These are phyloP conservation scores for Columbina picui DNA, from an alignment of 2,113 vertebrate genomes.

Conservation along the genomic window DNA sequence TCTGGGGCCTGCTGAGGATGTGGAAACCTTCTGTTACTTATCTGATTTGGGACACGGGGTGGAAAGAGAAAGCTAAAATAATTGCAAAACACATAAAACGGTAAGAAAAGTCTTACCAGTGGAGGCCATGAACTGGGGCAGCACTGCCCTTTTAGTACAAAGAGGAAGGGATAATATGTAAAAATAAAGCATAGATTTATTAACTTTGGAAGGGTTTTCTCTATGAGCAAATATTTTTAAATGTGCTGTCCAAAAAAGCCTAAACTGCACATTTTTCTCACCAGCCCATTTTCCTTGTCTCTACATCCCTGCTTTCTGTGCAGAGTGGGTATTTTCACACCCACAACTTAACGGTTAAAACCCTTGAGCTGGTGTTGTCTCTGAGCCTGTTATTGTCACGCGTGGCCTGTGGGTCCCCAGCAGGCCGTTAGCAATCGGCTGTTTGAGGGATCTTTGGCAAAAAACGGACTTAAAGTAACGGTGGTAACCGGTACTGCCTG, in stretches of 20 bases:
- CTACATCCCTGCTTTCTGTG: too few relatives aligned
- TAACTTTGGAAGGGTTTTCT: background rate
- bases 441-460: background rate
- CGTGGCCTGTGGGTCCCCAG: background rate
- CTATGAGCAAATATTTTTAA: background rate
- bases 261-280: background rate
- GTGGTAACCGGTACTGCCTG: fast-evolving
- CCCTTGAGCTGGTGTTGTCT: background rate
- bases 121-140: background rate
- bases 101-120: background rate
- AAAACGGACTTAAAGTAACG: background rate
- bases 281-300: background rate
- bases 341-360: too few relatives aligned
- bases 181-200: background rate
- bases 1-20: background rate
- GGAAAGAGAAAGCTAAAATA: background rate
- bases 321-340: background rate
- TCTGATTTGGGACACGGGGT: background rate
- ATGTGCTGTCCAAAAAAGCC: background rate
- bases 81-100: background rate
- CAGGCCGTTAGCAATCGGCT: too few relatives aligned
- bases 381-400: fast-evolving
- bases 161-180: background rate
- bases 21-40: background rate
- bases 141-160: background rate